phyloP scores from a whole-genome alignment of 2,888 invertebrate genomes.

The Epirrita christyi region DNA sequence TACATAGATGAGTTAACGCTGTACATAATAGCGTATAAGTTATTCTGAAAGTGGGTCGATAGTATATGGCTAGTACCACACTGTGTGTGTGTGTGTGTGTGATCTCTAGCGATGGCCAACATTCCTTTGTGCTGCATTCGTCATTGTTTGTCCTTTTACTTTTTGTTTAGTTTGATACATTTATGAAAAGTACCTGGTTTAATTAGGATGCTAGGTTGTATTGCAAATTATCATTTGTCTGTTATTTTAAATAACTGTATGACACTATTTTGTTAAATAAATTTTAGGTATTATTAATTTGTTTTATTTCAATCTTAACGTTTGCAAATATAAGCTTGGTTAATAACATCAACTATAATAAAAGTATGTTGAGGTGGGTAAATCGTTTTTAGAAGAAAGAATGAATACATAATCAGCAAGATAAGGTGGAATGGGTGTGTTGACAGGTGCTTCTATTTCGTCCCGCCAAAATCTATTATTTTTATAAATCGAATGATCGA shows the following conservation, averaged over 20 bases:
- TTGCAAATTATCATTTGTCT: constrained; percentile 83
- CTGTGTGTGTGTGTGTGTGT: constrained; percentile 13
- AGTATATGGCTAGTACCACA: constrained; percentile 21
- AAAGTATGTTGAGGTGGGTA: no score
- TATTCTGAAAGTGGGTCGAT: constrained; percentile 24
- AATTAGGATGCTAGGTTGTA: constrained; percentile 84
- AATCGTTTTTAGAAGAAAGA: no score
- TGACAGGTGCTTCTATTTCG: no score
- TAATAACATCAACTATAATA: no score
- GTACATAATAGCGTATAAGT: constrained; percentile 28
- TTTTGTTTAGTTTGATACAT: constrained; percentile 74
- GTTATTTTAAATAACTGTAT: constrained; percentile 84
- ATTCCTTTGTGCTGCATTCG: constrained; percentile 83
- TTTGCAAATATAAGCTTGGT: not conserved
- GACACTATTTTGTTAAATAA: constrained; percentile 85
- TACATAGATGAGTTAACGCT: constrained; percentile 22
- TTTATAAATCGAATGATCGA: no score
- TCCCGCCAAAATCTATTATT: no score
- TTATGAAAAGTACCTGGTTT: constrained; percentile 84
- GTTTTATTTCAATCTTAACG: constrained; percentile 52
- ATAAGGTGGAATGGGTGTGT: no score
- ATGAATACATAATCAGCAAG: no score
- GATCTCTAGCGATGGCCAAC: constrained; percentile 72
- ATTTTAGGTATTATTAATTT: constrained; percentile 76
- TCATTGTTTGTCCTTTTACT: constrained; percentile 71